phyloP scores from a whole-genome alignment of 2,888 invertebrate genomes.

The Melitaea athalia region DNA sequence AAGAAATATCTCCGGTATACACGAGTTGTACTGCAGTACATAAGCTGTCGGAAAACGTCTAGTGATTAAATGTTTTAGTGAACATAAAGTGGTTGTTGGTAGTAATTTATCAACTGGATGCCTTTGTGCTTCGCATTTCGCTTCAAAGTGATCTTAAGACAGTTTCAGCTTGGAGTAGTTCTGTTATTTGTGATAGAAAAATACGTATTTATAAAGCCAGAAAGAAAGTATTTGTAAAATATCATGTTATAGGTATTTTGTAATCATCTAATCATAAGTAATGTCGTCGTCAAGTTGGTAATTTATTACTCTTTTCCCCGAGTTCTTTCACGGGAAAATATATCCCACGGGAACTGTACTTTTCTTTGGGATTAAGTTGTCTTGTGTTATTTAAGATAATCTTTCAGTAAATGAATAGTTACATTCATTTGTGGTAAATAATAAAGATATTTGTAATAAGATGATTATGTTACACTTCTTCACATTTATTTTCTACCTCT shows the following conservation, averaged over 20 bases:
- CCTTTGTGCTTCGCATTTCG: constrained; percentile 8
- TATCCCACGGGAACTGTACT: no score
- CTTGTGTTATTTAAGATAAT: no score
- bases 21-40: background rate
- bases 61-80: constrained; percentile 13
- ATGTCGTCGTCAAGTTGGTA: no score
- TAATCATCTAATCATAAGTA: no score
- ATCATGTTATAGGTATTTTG: background rate
- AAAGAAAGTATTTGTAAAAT: background rate
- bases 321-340: no score
- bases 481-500: no score
- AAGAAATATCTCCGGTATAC: background rate
- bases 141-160: constrained; percentile 1
- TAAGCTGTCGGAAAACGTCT: constrained; percentile 2
- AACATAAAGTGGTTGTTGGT: constrained; percentile 4
- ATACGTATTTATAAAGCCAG: background rate
- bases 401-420: no score
- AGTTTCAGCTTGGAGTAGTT: background rate
- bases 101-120: constrained; percentile 8
- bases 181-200: background rate
- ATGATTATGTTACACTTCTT: no score
- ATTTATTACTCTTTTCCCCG: no score
- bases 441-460: no score
- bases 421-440: no score
- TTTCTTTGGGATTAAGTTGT: no score